These are phyloP conservation scores for Xiphydria camelus DNA, from an alignment of 2,888 invertebrate species.

Conservation along the genomic window DNA sequence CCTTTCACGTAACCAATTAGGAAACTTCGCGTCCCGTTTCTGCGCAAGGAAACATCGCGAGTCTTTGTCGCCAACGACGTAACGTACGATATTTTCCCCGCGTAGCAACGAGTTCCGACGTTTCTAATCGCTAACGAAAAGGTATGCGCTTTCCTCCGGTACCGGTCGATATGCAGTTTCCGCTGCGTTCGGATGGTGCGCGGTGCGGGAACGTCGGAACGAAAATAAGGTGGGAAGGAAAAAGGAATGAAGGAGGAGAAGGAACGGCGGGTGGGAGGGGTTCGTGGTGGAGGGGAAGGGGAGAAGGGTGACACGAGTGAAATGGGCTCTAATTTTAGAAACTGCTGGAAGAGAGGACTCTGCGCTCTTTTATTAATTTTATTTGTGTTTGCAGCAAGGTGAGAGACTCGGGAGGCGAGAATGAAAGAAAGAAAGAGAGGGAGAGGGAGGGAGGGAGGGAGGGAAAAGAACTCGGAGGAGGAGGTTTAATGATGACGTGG, in stretches of 20 bases:
- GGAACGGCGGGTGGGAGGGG: conserved; percentile 1
- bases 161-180: too few species aligned
- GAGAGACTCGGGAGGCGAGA: conserved; percentile 20
- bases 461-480: background rate
- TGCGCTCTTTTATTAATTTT: conserved; percentile 3
- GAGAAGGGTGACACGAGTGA: conserved; percentile 29
- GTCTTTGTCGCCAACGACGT: too few species aligned
- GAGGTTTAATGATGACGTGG: background rate
- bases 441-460: conserved; percentile 25
- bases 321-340: conserved; percentile 43
- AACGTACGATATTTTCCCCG: too few species aligned
- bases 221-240: conserved; percentile 1
- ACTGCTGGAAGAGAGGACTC: background rate
- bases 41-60: too few species aligned
- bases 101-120: too few species aligned
- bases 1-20: too few species aligned
- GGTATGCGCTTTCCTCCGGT: too few species aligned
- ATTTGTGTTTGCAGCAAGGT: conserved; percentile 7
- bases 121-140: too few species aligned
- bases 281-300: conserved; percentile 20
- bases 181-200: conserved; percentile 1
- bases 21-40: too few species aligned
- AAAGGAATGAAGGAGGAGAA: background rate
- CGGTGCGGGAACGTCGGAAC: conserved; percentile 8
- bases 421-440: conserved; percentile 7